Evolutionary conservation across 1,140 invertebrate species (phyloP), one percentile per base, ranked within the genome.

Genomic region (Condylostylus longicornis): DNA sequence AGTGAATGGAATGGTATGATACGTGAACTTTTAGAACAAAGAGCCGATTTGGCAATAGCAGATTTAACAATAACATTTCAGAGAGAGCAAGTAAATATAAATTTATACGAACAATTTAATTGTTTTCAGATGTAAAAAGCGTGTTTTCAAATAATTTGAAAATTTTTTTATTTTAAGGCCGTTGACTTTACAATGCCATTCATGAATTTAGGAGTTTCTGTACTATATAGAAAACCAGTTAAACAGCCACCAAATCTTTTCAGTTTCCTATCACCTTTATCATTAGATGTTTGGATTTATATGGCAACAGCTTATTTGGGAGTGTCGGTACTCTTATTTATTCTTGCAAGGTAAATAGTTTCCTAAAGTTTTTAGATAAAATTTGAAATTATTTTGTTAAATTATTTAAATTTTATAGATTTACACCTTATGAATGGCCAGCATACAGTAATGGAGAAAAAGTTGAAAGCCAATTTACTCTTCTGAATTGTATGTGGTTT

Each of bases 141-240:
- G 15, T 13, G 6, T 13, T 31, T 13, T 7, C 14, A 25, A 23
- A 9, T 18, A 10, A 13, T 8, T 7, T 25, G 9, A 10, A 25
- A 23, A 10, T 13, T 15, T 25, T 10, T 75, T 85, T n/a, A n/a
- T n/a, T n/a, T n/a, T n/a, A n/a, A n/a, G 64, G 86, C 81, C 4
- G 86, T 94, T 3, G 88, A 94, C 61, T 95, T 94, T 56, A 93
- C 87, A 7, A 89, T 89, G 73, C 89, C 89, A 1, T 95, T 91
- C 56, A 93, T 93, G 88, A 90, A 91, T 63, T 69, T 93, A 35
- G 88, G 83, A 9, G 86, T 94, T 36, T 88, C 85, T 18, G 91
- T 95, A 55, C 63, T 95, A n/a, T 89, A 90, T 62, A 72, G 84
- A 35, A 88, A 89, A 51, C 86, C 87, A 1, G 77, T 82, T 37